Base-by-base conservation (phyloP, 1,140 invertebrate genomes). In the Orius insidiosus region DNA sequence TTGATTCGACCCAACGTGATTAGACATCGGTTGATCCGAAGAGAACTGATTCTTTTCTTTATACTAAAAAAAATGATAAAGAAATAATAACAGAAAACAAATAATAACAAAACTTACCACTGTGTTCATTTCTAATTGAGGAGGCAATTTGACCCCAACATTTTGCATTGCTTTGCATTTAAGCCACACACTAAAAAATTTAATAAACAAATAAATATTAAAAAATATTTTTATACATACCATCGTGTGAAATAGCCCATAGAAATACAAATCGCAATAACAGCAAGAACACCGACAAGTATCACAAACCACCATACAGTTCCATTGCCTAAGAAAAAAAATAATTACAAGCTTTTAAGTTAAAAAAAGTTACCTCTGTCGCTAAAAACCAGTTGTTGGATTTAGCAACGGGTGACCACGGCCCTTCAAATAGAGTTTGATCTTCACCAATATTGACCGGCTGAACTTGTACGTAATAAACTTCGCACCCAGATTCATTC, bases 81-180 rank as follows among this genome's bases (percentile, higher is more conserved):
- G 36, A 11, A 35, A 44, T 31, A 7, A 13, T 18, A 31, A 42
- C 37, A 41, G 11, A 41, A 18, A 14, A 3, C 16, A 52, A 35
- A 37, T 40, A n/a, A 44, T 30, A 15, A 47, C 2, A 30, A 33
- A 43, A 52, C 41, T 55, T 50, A 63, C 62, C 56, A 58, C 61
- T 18, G 11, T 11, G 38, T 60, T 58, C n/a, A 60, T 58, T 39
- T 63, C 63, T 8, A 75, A 51, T 43, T 70, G 71, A 9, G 68
- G 65, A 32, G 72, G 72, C 33, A 75, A 52, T 56, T 69, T 70
- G 0, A 73, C 63, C 52, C 67, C 62, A 1, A 72, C 64, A 50
- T 70, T 63, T 51, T 60, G 59, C 67, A 72, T 72, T 3, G 60
- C 60, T 53, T 63, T 63, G 39, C 61, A 70, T 34, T 62, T 64